These are phyloP conservation scores for Hydrophis major DNA, from an alignment of 2,797 vertebrate species.

Conservation along the genomic window DNA sequence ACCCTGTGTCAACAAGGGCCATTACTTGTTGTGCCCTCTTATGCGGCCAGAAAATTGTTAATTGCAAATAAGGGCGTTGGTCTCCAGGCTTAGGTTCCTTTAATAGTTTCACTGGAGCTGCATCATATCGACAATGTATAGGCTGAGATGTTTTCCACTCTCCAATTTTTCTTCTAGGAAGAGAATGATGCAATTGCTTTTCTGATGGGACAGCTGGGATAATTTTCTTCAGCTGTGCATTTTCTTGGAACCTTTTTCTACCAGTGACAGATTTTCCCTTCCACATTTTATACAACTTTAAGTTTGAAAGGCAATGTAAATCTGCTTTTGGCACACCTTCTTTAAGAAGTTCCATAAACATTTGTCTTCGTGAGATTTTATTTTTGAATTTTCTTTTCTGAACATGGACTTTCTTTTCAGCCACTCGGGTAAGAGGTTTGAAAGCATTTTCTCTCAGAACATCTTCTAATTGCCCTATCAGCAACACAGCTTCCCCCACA, in stretches of 20 bases:
- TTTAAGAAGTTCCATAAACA: background rate
- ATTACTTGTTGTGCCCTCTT: background rate
- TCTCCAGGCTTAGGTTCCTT: background rate
- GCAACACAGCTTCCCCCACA: background rate
- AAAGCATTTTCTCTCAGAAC: background rate
- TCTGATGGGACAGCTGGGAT: background rate
- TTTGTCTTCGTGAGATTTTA: background rate
- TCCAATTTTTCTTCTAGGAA: background rate
- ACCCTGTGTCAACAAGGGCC: background rate
- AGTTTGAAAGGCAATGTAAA: background rate
- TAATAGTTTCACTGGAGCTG: background rate
- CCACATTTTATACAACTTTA: background rate
- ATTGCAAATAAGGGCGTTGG: background rate
- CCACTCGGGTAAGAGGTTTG: background rate
- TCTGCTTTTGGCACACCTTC: background rate
- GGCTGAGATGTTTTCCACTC: background rate
- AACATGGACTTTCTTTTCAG: background rate
- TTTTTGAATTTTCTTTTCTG: background rate
- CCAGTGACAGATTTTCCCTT: background rate
- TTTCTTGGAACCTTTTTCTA: background rate
- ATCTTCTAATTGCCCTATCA: background rate
- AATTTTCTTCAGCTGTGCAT: background rate
- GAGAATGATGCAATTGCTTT: background rate
- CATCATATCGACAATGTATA: rapidly evolving
- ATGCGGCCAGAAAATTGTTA: background rate